phyloP scores from a whole-genome alignment of 1,140 invertebrate species.

The Drosophila auraria region DNA sequence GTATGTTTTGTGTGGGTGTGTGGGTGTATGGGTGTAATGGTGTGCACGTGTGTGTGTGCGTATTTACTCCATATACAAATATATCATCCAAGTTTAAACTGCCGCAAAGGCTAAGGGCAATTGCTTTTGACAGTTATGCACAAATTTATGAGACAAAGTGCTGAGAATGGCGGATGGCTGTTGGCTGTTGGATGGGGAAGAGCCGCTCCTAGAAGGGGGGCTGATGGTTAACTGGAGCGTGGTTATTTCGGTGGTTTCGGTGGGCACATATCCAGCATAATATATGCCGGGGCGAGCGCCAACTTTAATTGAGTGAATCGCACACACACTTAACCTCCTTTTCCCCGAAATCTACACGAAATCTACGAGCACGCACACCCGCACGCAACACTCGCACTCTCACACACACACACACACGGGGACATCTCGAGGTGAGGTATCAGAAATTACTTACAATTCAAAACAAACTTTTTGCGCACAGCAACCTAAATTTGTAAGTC shows the following conservation, averaged over 20 bases:
- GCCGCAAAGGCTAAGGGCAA: slow-evolving; percentile 81
- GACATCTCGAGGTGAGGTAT: slow-evolving; percentile 69
- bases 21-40: slow-evolving; percentile 30
- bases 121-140: slow-evolving; percentile 83
- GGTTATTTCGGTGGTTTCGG: slow-evolving; percentile 34
- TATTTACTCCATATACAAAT: slow-evolving; percentile 73
- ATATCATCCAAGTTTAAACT: slow-evolving; percentile 83
- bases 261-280: slow-evolving; percentile 20
- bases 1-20: slow-evolving; percentile 18
- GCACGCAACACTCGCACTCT: neutral
- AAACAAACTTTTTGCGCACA: slow-evolving; percentile 79
- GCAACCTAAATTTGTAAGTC: slow-evolving; percentile 81
- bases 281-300: slow-evolving; percentile 38
- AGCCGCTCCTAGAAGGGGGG: neutral
- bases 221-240: slow-evolving; percentile 8
- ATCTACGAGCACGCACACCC: neutral
- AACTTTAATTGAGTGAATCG: slow-evolving; percentile 78
- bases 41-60: slow-evolving; percentile 16
- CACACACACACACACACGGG: slow-evolving; percentile 26
- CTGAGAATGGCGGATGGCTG: slow-evolving; percentile 43
- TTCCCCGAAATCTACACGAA: slow-evolving; percentile 5
- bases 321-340: slow-evolving; percentile 26
- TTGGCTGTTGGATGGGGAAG: neutral
- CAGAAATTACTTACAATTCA: slow-evolving; percentile 83
- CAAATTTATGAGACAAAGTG: slow-evolving; percentile 81